Evolutionary conservation across 2,113 vertebrate genomes (phyloP).

Genomic region (Petrocephalus microphthalmus): DNA sequence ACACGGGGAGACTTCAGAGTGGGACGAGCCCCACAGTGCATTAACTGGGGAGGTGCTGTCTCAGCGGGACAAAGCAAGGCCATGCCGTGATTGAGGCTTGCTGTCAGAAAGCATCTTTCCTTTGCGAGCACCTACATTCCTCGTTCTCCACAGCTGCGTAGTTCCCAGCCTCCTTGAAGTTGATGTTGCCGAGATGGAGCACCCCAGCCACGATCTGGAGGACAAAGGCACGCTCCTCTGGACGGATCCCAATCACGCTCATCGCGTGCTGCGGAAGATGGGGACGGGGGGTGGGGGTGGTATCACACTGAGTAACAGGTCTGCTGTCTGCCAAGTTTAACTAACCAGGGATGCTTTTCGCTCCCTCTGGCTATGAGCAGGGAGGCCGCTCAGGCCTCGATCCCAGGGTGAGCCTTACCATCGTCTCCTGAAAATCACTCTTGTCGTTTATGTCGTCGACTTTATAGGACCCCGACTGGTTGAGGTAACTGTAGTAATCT

Average conservation of each 20-base stretch:
- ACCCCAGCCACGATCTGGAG: slow-evolving; percentile 91
- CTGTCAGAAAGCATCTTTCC: not conserved
- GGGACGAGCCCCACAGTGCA: not conserved
- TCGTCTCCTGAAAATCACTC: slow-evolving; percentile 87
- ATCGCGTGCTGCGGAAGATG: slow-evolving; percentile 76
- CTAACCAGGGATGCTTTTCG: not conserved
- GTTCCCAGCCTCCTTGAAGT: slow-evolving; percentile 89
- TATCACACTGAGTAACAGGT: not conserved
- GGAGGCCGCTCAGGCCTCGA: not conserved
- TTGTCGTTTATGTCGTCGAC: slow-evolving; percentile 94
- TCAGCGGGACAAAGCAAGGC: not conserved
- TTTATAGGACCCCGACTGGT: slow-evolving; percentile 93
- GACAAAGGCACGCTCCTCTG: slow-evolving; percentile 74
- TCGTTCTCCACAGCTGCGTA: slow-evolving; percentile 93
- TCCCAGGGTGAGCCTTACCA: slow-evolving; percentile 55
- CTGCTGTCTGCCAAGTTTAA: not conserved
- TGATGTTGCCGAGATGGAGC: slow-evolving; percentile 92
- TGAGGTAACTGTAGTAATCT: slow-evolving; percentile 93
- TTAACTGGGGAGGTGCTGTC: slow-evolving; percentile 28
- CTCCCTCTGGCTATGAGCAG: not conserved
- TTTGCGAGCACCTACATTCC: slow-evolving; percentile 75
- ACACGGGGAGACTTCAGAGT: slow-evolving; percentile 39
- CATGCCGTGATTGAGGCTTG: not conserved
- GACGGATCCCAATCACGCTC: slow-evolving; percentile 88
- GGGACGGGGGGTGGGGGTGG: not conserved